Conservation (phyloP, 1,140 invertebrate species). For the Drosophila azteca region DNA sequence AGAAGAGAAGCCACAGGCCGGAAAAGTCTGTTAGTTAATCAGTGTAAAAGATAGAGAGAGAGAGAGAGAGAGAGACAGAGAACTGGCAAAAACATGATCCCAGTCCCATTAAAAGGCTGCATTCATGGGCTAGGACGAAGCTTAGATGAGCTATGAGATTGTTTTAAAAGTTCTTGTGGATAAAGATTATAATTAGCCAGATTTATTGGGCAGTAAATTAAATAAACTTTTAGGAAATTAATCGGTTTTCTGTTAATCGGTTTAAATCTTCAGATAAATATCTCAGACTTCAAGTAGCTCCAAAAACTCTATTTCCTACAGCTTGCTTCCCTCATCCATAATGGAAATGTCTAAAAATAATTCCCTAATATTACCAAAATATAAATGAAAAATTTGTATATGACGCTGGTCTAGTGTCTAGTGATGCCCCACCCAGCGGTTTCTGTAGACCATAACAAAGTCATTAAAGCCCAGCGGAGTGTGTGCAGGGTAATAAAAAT, state of each 20-base stretch:
- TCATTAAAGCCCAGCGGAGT: constrained; percentile 49
- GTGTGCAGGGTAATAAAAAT: constrained; percentile 57
- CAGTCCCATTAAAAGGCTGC: background rate
- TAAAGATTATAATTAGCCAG: background rate
- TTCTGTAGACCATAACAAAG: constrained; percentile 35
- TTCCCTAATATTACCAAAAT: constrained; percentile 3
- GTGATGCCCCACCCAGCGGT: constrained; percentile 1
- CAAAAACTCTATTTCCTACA: no score
- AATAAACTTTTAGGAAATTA: no score
- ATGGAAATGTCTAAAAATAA: constrained; percentile 4
- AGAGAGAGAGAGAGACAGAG: background rate
- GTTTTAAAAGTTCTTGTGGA: constrained; percentile 2
- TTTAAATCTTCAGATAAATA: no score
- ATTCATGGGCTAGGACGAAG: background rate
- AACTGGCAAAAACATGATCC: background rate
- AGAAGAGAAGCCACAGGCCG: background rate
- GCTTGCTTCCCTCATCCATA: no score
- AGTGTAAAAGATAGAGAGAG: constrained; percentile 25
- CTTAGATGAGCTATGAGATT: background rate
- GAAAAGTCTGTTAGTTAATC: constrained; percentile 67
- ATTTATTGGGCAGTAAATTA: no score
- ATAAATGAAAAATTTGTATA: constrained; percentile 37
- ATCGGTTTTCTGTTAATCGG: no score
- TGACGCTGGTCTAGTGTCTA: background rate
- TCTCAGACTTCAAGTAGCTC: no score